Percentiles rank a stretch among this genome's conserved stretches.
Conservation (phyloP, 2,888 invertebrate genomes). For the Meta bourneti region DNA sequence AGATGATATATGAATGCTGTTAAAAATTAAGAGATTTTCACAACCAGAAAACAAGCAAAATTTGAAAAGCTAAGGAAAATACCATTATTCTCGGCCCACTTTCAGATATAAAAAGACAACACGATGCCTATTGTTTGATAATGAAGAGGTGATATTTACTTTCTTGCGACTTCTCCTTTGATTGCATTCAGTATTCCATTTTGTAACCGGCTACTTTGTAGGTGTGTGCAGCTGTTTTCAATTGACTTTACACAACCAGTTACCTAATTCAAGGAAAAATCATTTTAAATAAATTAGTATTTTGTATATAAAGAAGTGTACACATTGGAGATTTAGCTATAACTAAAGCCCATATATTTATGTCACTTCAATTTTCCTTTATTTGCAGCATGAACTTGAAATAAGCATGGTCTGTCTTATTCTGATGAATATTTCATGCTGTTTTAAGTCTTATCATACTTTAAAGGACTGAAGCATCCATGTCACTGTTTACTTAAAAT, state of each 20-base stretch:
- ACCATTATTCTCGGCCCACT: neutral
- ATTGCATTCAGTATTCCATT: constrained; percentile 58
- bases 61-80: neutral
- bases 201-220: constrained; percentile 60
- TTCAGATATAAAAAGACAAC: neutral
- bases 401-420: too few relatives aligned
- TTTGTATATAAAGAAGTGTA: neutral
- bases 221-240: constrained; percentile 79
- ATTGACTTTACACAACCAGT: constrained; percentile 80
- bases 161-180: constrained; percentile 40
- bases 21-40: too few relatives aligned
- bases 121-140: neutral
- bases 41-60: too few relatives aligned
- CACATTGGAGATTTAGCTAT: neutral
- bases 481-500: too few relatives aligned
- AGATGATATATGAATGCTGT: too few relatives aligned
- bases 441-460: too few relatives aligned
- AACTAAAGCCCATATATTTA: too few relatives aligned
- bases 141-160: constrained; percentile 11
- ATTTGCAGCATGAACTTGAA: too few relatives aligned
- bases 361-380: too few relatives aligned
- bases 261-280: constrained; percentile 78
- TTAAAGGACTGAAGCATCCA: too few relatives aligned
- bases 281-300: neutral
- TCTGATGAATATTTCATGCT: too few relatives aligned